phyloP scores from a whole-genome alignment of 2,113 vertebrate genomes.

The Acrocephalus arundinaceus region DNA sequence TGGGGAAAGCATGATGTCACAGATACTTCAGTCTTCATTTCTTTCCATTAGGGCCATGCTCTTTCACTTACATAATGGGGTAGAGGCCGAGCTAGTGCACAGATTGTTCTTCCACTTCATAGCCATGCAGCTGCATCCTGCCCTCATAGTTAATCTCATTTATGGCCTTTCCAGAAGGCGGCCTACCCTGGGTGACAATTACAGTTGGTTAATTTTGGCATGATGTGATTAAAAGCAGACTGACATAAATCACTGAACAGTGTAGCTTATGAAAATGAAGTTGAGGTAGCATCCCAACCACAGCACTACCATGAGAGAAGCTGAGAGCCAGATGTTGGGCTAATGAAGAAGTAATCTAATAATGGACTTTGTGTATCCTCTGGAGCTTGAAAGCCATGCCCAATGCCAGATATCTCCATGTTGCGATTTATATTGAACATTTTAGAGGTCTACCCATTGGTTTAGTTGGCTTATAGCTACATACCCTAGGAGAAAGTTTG shows the following conservation, averaged over 20 bases:
- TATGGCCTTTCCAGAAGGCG: neutral
- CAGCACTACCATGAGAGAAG: neutral
- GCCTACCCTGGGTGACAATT: constrained; percentile 29
- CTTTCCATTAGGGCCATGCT: neutral
- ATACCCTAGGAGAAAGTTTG: neutral
- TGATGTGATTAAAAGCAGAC: constrained; percentile 55
- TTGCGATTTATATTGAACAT: neutral
- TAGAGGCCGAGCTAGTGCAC: neutral
- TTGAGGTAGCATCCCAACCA: neutral
- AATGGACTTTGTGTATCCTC: neutral
- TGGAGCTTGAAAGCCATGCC: neutral
- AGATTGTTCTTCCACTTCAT: neutral
- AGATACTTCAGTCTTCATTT: neutral
- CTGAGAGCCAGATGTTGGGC: constrained; percentile 45
- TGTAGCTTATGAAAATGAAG: constrained; percentile 44
- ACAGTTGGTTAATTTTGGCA: constrained; percentile 29
- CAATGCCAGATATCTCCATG: neutral
- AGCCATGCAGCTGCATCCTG: constrained; percentile 10
- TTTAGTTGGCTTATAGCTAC: neutral
- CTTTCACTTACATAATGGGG: neutral
- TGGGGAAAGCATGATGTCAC: neutral
- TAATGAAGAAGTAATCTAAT: constrained; percentile 35
- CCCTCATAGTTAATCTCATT: constrained; percentile 4
- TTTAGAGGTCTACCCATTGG: neutral
- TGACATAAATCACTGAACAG: constrained; percentile 43